These are phyloP conservation scores for Megastigmus dorsalis DNA, from an alignment of 2,888 invertebrate species.

Conservation along the genomic window DNA sequence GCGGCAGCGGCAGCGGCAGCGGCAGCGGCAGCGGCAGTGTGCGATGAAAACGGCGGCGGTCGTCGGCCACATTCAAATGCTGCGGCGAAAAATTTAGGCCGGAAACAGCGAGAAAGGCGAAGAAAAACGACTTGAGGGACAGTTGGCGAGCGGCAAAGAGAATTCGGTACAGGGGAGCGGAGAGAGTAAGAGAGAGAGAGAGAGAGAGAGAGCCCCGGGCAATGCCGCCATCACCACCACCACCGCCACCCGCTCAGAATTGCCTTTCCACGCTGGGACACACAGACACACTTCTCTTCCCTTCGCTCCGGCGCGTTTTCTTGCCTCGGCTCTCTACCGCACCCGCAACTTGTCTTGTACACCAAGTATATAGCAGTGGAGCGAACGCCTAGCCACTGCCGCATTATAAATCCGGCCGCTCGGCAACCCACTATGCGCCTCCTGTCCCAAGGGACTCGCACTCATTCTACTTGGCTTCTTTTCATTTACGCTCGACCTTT, in stretches of 20 bases:
- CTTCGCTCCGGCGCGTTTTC: too few species aligned
- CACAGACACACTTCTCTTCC: constrained; percentile 6
- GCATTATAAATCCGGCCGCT: constrained; percentile 39
- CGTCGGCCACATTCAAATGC: constrained; percentile 33
- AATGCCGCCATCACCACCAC: too few species aligned
- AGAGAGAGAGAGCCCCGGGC: constrained; percentile 29
- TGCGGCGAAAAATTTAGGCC: constrained; percentile 42
- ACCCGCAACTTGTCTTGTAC: not conserved
- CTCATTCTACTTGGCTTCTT: constrained; percentile 43
- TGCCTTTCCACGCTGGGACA: constrained; percentile 26
- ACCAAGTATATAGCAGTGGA: too few species aligned
- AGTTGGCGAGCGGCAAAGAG: constrained; percentile 40
- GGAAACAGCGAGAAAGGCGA: constrained; percentile 24
- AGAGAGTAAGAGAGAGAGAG: too few species aligned
- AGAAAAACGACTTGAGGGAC: not conserved
- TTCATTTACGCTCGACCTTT: constrained; percentile 43
- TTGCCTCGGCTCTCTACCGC: not conserved
- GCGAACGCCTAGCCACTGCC: not conserved
- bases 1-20: too few species aligned
- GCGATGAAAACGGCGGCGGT: not conserved
- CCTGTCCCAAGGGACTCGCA: constrained; percentile 32
- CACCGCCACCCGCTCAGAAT: constrained; percentile 32
- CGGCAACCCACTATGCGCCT: not conserved
- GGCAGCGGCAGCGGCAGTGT: too few species aligned
- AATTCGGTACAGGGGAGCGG: constrained; percentile 24